Conservation (phyloP, 1,140 invertebrate species). For the Drosophila micromelanica region DNA sequence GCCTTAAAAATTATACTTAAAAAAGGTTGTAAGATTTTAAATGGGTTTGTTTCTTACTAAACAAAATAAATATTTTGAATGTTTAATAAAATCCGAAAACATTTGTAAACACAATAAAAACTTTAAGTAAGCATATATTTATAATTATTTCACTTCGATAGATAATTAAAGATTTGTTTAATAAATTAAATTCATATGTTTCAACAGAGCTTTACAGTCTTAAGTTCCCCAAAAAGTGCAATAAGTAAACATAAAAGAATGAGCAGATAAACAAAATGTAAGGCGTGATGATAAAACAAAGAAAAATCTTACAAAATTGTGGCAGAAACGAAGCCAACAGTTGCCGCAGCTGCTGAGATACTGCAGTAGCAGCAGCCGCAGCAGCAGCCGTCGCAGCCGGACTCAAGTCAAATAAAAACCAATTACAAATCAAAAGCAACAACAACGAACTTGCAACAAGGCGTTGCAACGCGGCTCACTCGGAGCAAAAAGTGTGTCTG, state of each 20-base stretch:
- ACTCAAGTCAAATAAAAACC: slow-evolving; percentile 70
- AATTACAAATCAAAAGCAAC: slow-evolving; percentile 44
- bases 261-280: slow-evolving; percentile 60
- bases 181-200: too few species aligned
- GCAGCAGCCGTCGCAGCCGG: slow-evolving; percentile 46
- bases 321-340: slow-evolving; percentile 37
- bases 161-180: too few species aligned
- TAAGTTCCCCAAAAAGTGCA: slow-evolving; percentile 37
- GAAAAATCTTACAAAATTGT: slow-evolving; percentile 43
- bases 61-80: too few species aligned
- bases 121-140: too few species aligned
- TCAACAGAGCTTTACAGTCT: too few species aligned
- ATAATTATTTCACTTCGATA: too few species aligned
- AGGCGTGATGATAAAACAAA: slow-evolving; percentile 67
- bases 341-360: slow-evolving; percentile 46
- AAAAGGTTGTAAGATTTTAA: too few species aligned
- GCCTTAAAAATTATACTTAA: too few species aligned
- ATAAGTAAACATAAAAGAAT: slow-evolving; percentile 49
- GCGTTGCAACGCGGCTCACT: slow-evolving; percentile 16
- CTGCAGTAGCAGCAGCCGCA: slow-evolving; percentile 31
- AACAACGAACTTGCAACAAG: slow-evolving; percentile 23
- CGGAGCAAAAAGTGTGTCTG: slow-evolving; percentile 1
- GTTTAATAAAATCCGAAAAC: too few species aligned
- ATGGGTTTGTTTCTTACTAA: too few species aligned
- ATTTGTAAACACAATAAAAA: too few species aligned